A percentile compares a stretch with the other conserved stretches of the same genome.
These are phyloP conservation scores for Hypomesus transpacificus DNA, from an alignment of 2,113 vertebrate genomes.

Conservation along the genomic window DNA sequence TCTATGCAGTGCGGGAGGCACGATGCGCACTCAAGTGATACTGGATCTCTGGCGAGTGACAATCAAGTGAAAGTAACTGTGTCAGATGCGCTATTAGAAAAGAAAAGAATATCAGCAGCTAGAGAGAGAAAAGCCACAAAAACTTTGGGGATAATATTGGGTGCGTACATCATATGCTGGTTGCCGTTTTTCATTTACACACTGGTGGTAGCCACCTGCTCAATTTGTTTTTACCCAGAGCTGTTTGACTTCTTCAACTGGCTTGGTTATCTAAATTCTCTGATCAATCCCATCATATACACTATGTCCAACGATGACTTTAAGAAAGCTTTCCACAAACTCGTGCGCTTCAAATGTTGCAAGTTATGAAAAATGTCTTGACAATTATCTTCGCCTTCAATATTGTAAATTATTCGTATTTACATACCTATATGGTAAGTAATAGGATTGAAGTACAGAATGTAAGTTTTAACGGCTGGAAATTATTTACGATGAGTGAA, in stretches of 20 bases:
- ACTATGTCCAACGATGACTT: constrained; percentile 95
- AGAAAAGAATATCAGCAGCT: constrained; percentile 93
- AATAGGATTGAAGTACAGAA: too few species aligned
- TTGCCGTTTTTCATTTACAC: constrained; percentile 97
- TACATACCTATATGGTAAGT: background rate
- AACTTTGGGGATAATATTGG: constrained; percentile 95
- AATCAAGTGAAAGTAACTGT: constrained; percentile 91
- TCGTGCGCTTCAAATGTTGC: constrained; percentile 78
- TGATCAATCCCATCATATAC: constrained; percentile 95
- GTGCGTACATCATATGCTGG: constrained; percentile 97
- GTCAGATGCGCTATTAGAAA: constrained; percentile 91
- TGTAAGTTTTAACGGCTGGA: too few species aligned
- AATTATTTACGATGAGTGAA: too few species aligned
- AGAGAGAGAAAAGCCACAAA: constrained; percentile 95
- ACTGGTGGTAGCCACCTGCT: constrained; percentile 83
- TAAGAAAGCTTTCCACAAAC: constrained; percentile 91
- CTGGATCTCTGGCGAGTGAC: constrained; percentile 80
- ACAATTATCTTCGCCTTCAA: too few species aligned
- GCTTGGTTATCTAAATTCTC: constrained; percentile 93
- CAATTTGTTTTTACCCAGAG: constrained; percentile 78
- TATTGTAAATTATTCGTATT: background rate
- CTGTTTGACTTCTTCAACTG: constrained; percentile 93
- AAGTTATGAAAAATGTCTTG: constrained; percentile 30
- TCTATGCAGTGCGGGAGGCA: constrained; percentile 81
- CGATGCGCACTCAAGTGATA: constrained; percentile 78